Percentiles rank a stretch among this genome's conserved stretches.
Evolutionary conservation across 2,797 vertebrate species (phyloP).

Genomic region (Karalla daura): DNA sequence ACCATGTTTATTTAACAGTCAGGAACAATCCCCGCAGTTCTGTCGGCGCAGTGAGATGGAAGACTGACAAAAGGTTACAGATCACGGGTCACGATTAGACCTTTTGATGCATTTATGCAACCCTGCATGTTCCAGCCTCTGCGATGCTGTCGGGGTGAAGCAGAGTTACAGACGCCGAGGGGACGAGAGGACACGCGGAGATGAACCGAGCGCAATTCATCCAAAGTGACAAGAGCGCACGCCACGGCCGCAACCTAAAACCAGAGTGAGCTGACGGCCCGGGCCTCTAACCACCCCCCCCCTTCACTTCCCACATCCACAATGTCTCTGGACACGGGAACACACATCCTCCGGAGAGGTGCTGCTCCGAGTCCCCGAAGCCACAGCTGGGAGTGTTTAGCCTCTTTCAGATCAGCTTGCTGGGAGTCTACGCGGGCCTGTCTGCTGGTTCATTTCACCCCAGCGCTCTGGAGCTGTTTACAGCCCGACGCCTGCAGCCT

Average conservation of each 20-base stretch:
- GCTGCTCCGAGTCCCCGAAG: conserved; percentile 60
- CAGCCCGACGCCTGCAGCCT: conserved; percentile 71
- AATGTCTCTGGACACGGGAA: conserved; percentile 19
- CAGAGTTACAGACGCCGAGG: conserved; percentile 25
- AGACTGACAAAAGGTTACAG: conserved; percentile 62
- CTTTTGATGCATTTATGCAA: conserved; percentile 53
- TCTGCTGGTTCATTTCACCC: conserved; percentile 78
- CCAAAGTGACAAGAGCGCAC: conserved; percentile 11
- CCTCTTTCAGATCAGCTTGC: conserved; percentile 58
- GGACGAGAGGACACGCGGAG: conserved; percentile 19
- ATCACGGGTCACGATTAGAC: conserved; percentile 65
- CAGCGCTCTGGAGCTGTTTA: conserved; percentile 76
- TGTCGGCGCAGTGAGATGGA: conserved; percentile 56
- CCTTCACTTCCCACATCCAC: too few species aligned
- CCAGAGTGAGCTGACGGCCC: conserved; percentile 36
- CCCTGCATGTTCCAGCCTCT: conserved; percentile 52
- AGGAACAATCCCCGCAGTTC: conserved; percentile 49
- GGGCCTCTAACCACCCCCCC: conserved; percentile 2
- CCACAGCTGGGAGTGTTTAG: conserved; percentile 79
- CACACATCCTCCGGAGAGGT: conserved; percentile 60
- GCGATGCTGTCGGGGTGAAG: conserved; percentile 26
- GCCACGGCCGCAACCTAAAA: conserved; percentile 48
- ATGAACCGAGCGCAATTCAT: conserved; percentile 43
- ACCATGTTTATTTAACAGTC: conserved; percentile 66
- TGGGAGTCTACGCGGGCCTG: conserved; percentile 58